Base-by-base conservation (phyloP, 2,797 vertebrate genomes). In the Danio albolineatus region DNA sequence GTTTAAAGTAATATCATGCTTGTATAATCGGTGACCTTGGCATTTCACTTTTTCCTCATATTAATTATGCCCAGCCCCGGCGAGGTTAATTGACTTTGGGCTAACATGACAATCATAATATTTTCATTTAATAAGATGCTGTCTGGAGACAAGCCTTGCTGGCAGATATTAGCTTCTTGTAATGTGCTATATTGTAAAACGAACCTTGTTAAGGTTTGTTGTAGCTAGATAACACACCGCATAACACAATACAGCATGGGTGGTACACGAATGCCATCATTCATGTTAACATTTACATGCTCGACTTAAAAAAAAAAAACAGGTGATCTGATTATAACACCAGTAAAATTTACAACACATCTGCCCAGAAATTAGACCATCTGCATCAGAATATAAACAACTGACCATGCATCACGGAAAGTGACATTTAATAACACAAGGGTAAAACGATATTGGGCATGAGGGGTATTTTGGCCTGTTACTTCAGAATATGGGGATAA, bases 1-100 rank as follows among this genome's bases (percentile, higher is more conserved):
- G 60, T 81, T 84, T 77, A 56, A 81, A 78, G 62, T 57, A 64
- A 56, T 69, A 84, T 67, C 53, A 73, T 57, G 48, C 56, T 70
- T 74, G 41, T 69, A 67, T 78, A 57, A 81, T 73, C 46, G 0
- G 54, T 61, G 62, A 64, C 54, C 46, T 77, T 73, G 61, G 66
- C 44, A 73, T 54, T 61, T 73, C 54, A 21, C 10, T 12, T 76
- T 72, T 46, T 19, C 46, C 9, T 49, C 2, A 21, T 54, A 49
- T 73, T 70, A 54, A 72, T 60, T 43, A 73, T 61, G 48, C 57
- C 36, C 76, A 53, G 70, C 54, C 21, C 12, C 8, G 10, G 7
- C 5, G 2, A 79, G 64, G 81, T 67, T 78, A 78, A 74, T 61
- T 61, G 64, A 60, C 67, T 78, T 74, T 53, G 48, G 69, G 65